Evolutionary conservation across 2,797 vertebrate species (phyloP), one percentile per base, ranked within the genome.

Genomic region (Threskiornis aethiopicus): DNA sequence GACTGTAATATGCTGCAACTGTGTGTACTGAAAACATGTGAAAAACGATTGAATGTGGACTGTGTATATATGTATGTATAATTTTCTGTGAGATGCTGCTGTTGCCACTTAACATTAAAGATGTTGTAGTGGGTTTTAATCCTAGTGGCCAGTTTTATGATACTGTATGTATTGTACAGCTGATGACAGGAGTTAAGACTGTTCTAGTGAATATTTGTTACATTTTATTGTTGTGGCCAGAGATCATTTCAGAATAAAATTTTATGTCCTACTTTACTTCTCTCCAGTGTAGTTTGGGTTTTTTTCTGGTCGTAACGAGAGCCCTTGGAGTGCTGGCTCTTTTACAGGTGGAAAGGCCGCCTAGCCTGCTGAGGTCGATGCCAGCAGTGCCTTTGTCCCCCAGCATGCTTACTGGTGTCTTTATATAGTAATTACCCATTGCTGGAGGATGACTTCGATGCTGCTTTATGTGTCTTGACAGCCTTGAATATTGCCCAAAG

Each of bases 131-230:
- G 98, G 98, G 97, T 98, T 98, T 98, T 98, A 98, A 98, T 98
- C 98, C 98, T 98, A 98, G 98, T 98, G 97, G 98, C 98, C 99
- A 99, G 99, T 99, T 99, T 98, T 99, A 99, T 98, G 98, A 97
- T 99, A 99, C 99, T 99, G 98, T 99, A 98, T 99, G 98, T 99
- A 99, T 99, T 99, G 99, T 99, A 99, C 99, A 99, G 99, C 98
- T 99, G 98, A 99, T 99, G 98, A 97, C 98, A 98, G 98, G 99
- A 98, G 98, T 98, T 98, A 96, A 98, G 98, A 98, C 98, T 98
- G 98, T 99, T 99, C 99, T 99, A 99, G 99, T 99, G 99, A 99
- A 98, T 98, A 99, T 99, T 99, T 99, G 99, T 99, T 99, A 99
- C 98, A 99, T 99, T 99, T 99, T 99, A 99, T 99, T 99, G 99